Evolutionary conservation across 2,888 invertebrate species (phyloP).

Genomic region (Blastobasis adustella): DNA sequence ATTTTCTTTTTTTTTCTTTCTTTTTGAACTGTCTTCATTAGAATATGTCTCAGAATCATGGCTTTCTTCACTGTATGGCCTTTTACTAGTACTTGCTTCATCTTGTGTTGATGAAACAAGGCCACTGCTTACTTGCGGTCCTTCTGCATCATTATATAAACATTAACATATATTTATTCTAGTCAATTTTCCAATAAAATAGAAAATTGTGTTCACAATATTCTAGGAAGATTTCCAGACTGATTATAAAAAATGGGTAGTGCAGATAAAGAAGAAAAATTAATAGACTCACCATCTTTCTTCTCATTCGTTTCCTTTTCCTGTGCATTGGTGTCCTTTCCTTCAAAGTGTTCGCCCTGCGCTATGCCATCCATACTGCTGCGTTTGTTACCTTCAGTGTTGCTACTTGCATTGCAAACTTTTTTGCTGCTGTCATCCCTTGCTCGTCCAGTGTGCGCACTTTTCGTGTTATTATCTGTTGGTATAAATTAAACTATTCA

Average conservation of each 20-base stretch:
- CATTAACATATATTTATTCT: too few species aligned
- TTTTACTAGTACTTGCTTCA: conserved; percentile 38
- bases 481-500: too few species aligned
- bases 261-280: neutral
- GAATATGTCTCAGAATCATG: conserved; percentile 70
- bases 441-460: conserved; percentile 48
- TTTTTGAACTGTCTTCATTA: conserved; percentile 79
- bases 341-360: conserved; percentile 59
- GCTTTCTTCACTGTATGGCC: conserved; percentile 58
- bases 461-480: conserved; percentile 57
- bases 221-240: too few species aligned
- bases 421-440: conserved; percentile 68
- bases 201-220: too few species aligned
- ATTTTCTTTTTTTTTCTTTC: conserved; percentile 85
- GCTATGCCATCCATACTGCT: conserved; percentile 67
- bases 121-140: conserved; percentile 49
- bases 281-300: conserved; percentile 42
- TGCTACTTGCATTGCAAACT: conserved; percentile 56
- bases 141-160: conserved; percentile 19
- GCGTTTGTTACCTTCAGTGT: conserved; percentile 49
- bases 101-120: conserved; percentile 60
- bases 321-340: conserved; percentile 51
- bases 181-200: too few species aligned
- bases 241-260: too few species aligned
- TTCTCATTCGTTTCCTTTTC: conserved; percentile 46